phyloP scores from a whole-genome alignment of 2,797 vertebrate species.

The Craterocephalus amniculus region DNA sequence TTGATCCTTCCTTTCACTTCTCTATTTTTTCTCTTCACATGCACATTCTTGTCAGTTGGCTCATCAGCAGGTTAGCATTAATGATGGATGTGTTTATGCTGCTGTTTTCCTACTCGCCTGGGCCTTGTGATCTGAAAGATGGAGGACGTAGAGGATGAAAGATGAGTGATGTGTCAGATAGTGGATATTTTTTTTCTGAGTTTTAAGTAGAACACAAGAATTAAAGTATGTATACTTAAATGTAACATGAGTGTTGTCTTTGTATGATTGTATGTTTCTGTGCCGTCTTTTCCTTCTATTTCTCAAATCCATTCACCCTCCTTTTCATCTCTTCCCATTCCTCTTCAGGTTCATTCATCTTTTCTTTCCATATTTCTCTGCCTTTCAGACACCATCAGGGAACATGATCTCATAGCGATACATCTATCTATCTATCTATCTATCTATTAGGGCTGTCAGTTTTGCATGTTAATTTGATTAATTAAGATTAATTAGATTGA shows the following conservation, averaged over 20 bases:
- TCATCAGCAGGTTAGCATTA: slow-evolving; percentile 33
- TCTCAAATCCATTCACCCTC: not conserved
- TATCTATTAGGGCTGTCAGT: too few species aligned
- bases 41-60: slow-evolving; percentile 30
- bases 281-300: not conserved
- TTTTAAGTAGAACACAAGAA: not conserved
- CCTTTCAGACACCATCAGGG: not conserved
- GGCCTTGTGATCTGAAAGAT: slow-evolving; percentile 32
- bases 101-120: slow-evolving; percentile 22
- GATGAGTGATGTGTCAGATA: slow-evolving; percentile 31
- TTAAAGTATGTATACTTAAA: not conserved
- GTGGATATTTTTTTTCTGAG: slow-evolving; percentile 9
- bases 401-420: not conserved
- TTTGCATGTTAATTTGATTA: too few species aligned
- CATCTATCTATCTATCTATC: too few species aligned
- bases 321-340: not conserved
- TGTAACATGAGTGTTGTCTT: not conserved
- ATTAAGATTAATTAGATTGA: too few species aligned
- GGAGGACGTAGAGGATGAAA: slow-evolving; percentile 34
- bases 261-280: too few species aligned
- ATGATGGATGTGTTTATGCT: slow-evolving; percentile 56
- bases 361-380: not conserved
- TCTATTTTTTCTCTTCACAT: slow-evolving; percentile 15
- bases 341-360: not conserved
- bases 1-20: slow-evolving; percentile 41